These are phyloP conservation scores for Theristus sp. DNA, from an alignment of 2,888 invertebrate species.

Conservation along the genomic window DNA sequence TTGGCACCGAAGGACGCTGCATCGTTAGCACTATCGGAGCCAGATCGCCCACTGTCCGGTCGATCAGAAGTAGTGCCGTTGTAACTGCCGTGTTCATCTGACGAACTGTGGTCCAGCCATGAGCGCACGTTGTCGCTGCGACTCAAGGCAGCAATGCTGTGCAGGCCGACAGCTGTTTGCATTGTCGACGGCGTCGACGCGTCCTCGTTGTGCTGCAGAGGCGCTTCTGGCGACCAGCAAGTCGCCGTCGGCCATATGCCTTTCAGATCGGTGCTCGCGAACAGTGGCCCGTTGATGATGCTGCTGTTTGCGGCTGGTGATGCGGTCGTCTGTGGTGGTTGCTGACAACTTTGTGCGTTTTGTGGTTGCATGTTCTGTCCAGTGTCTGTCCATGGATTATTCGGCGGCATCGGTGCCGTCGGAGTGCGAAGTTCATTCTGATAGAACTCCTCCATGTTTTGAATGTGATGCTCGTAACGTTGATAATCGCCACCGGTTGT, in stretches of 20 bases:
- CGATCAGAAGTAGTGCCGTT: neutral
- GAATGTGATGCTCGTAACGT: neutral
- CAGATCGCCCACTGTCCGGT: neutral
- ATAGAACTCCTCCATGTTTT: no score
- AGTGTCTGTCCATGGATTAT: no score
- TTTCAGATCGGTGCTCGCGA: neutral
- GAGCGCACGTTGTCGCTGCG: neutral
- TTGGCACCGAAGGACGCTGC: neutral
- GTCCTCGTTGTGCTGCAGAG: slow-evolving; percentile 28
- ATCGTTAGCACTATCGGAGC: neutral
- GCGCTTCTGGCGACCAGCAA: neutral
- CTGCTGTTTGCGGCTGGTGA: neutral
- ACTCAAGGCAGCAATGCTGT: neutral
- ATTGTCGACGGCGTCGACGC: slow-evolving; percentile 39
- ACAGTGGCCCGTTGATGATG: neutral
- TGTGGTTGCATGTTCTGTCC: no score
- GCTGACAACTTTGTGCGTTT: no score
- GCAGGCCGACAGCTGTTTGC: neutral
- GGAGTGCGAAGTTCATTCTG: no score
- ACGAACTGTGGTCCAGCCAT: neutral
- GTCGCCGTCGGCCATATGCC: neutral
- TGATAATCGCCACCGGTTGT: neutral
- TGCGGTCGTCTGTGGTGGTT: no score
- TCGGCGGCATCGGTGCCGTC: no score
- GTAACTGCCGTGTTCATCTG: neutral